Percentiles rank a stretch among this genome's conserved stretches.
Conservation (phyloP, 2,797 vertebrate genomes). For the Acanthurus leucopareius region DNA sequence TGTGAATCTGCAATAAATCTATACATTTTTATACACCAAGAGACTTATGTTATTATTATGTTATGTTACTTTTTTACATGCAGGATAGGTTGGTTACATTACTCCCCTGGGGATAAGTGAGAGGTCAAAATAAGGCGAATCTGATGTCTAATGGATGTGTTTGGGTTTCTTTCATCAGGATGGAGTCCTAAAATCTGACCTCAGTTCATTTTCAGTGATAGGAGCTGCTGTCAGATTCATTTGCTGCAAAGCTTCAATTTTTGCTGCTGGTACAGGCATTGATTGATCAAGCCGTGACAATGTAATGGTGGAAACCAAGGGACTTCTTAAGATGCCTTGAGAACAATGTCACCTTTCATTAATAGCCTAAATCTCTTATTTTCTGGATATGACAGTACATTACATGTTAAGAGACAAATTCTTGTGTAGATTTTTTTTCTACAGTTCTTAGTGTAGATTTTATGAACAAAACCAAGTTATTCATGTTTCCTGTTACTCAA, state of each 20-base stretch:
- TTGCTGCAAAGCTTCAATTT: neutral
- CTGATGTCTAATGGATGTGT: neutral
- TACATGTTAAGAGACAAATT: neutral
- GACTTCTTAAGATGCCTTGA: no score
- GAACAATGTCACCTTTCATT: neutral
- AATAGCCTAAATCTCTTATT: neutral
- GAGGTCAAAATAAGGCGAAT: neutral
- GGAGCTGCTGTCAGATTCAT: neutral
- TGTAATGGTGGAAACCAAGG: no score
- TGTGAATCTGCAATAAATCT: conserved; percentile 74
- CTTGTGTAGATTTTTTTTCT: no score
- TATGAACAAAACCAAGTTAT: no score
- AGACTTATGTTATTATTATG: conserved; percentile 21
- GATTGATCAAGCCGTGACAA: no score
- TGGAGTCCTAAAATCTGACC: neutral
- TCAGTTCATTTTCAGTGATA: neutral
- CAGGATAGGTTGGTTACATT: conserved; percentile 13
- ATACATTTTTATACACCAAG: conserved; percentile 72
- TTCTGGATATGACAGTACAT: neutral
- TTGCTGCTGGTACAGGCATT: neutral
- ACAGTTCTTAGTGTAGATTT: no score
- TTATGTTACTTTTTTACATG: conserved; percentile 51
- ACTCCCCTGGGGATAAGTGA: neutral
- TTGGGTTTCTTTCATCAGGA: neutral
- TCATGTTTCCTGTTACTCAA: no score